Conservation (phyloP, 2,113 vertebrate species). For the Chloropsis hardwickii region DNA sequence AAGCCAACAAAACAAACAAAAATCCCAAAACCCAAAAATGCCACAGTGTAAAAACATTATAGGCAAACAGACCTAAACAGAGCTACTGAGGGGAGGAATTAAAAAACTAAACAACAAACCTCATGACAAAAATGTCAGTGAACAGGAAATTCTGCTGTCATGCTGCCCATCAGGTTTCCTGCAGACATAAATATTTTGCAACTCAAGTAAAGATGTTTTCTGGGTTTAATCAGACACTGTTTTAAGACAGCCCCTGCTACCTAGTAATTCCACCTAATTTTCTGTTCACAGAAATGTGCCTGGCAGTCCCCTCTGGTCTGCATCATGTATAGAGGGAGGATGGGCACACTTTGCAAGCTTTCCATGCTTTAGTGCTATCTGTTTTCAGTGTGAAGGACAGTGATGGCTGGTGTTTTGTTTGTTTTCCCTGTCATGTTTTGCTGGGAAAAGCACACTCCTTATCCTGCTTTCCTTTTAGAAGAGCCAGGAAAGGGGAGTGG, state of each 20-base stretch:
- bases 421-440: background rate
- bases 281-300: background rate
- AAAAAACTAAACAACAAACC: background rate
- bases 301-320: background rate
- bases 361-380: background rate
- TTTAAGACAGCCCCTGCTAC: background rate
- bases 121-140: background rate
- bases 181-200: background rate
- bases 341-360: background rate
- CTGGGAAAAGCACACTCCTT: background rate
- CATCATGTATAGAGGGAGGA: rapidly evolving
- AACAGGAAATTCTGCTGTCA: background rate
- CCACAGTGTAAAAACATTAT: background rate
- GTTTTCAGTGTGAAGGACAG: background rate
- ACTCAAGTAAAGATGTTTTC: background rate
- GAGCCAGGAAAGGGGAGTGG: background rate
- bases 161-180: background rate
- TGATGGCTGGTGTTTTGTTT: background rate
- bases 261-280: background rate
- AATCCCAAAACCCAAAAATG: background rate
- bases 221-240: background rate
- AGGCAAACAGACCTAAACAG: background rate
- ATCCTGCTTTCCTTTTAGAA: background rate
- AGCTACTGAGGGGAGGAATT: background rate
- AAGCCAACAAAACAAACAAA: background rate